Base-by-base conservation (phyloP, 2,888 invertebrate genomes). In the Callimorpha dominula region DNA sequence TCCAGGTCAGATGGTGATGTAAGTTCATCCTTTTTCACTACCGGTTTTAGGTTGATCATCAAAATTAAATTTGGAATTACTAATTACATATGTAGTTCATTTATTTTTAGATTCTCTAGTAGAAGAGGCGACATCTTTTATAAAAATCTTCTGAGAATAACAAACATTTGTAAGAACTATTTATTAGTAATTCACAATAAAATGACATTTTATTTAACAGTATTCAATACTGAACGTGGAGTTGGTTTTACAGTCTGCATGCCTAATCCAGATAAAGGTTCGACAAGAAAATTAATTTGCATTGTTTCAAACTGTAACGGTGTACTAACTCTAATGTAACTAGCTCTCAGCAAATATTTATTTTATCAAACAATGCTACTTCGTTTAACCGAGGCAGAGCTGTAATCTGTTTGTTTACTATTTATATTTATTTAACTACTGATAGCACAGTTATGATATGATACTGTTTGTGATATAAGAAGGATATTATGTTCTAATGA, bases 311-410 rank as follows among this genome's bases (percentile, higher is more conserved):
- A 60, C 6, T 60, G 6, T 20, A 31, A 60, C 31, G 1, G 20
- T 31, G 7, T 60, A 7, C 31, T 14, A 60, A 60, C 20, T 11
- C 20, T 9, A 4, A 57, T 57, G 57, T 31, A 20, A 57, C n/a
- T 54, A 0, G 17, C 8, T 52, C 20, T 20, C 11, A 20, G 57
- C n/a, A n/a, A 54, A n/a, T 54, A n/a, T n/a, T 54, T 54, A n/a
- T 54, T n/a, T 40, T 67, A 67, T 42, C 66, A 57, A 46, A 60
- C 68, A 68, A 68, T 20, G 46, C 46, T 31, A 68, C 43, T 54
- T 43, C n/a, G 60, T 46, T 50, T 7, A 65, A 14, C 49, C 31
- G 8, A 67, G 54, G 42, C 43, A 54, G 54, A 67, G 42, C 31
- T n/a, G 42, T 67, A 60, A 60, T 60, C 46, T 60, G 46, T 46